A percentile compares a stretch with the other conserved stretches of the same genome.
phyloP scores from a whole-genome alignment of 2,888 invertebrate genomes.

The Lepidocyrtinus sp. region DNA sequence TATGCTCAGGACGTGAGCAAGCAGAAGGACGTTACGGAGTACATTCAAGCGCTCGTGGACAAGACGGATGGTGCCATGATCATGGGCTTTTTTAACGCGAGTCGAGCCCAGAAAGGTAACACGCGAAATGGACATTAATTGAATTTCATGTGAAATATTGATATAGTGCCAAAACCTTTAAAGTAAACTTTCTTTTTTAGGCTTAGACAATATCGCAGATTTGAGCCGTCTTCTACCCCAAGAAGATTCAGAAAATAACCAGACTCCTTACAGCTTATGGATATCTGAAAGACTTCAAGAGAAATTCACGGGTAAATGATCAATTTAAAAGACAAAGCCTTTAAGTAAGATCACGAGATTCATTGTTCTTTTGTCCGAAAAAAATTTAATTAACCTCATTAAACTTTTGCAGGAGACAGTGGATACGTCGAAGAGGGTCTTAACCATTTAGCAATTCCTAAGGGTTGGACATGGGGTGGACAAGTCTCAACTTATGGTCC shows the following conservation, averaged over 20 bases:
- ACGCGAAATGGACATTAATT: not conserved
- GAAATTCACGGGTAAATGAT: slow-evolving; percentile 61
- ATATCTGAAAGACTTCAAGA: slow-evolving; percentile 60
- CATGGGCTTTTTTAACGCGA: slow-evolving; percentile 67
- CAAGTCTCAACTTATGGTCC: slow-evolving; percentile 83
- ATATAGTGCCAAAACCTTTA: not conserved
- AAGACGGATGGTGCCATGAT: slow-evolving; percentile 68
- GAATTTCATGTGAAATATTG: too few species aligned
- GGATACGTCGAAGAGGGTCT: slow-evolving; percentile 82
- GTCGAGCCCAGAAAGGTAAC: slow-evolving; percentile 68
- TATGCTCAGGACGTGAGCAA: slow-evolving; percentile 62
- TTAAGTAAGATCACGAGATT: too few species aligned
- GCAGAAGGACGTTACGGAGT: slow-evolving; percentile 60
- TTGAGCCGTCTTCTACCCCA: slow-evolving; percentile 41
- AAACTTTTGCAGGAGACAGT: slow-evolving; percentile 69
- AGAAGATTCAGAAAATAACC: slow-evolving; percentile 39
- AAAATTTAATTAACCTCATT: not conserved
- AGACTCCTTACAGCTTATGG: slow-evolving; percentile 63
- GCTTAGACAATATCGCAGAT: slow-evolving; percentile 48
- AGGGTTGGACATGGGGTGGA: slow-evolving; percentile 90
- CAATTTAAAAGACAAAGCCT: not conserved
- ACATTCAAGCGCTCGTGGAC: slow-evolving; percentile 61
- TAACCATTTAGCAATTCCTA: slow-evolving; percentile 84
- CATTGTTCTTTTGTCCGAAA: too few species aligned
- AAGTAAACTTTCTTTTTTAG: slow-evolving; percentile 17